These are phyloP conservation scores for Sternarchorhynchus goeldii DNA, from an alignment of 2,797 vertebrate species.

Conservation along the genomic window DNA sequence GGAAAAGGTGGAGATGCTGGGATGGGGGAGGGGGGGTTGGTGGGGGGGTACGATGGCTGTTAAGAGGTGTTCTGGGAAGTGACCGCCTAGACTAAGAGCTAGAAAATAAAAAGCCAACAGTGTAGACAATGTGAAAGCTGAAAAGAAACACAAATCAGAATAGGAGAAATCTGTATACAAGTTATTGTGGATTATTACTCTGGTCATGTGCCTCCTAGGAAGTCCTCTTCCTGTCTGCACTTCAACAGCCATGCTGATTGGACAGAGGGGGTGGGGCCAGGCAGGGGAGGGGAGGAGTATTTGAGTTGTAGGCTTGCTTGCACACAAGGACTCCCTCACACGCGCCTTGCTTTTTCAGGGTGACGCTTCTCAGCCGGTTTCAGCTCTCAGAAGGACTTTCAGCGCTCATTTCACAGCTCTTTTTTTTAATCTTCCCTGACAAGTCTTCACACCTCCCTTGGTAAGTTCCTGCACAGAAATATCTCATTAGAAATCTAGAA, in stretches of 20 bases:
- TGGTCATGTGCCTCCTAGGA: slow-evolving; percentile 41
- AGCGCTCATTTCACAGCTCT: slow-evolving; percentile 18
- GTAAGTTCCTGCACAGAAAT: slow-evolving; percentile 44
- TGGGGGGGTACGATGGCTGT: not conserved
- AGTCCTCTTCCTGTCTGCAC: slow-evolving; percentile 48
- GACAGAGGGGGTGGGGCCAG: slow-evolving; percentile 52
- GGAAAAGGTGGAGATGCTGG: slow-evolving; percentile 20
- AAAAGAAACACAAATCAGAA: not conserved
- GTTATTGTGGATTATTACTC: slow-evolving; percentile 5
- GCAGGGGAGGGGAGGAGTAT: slow-evolving; percentile 50
- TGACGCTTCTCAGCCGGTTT: slow-evolving; percentile 22
- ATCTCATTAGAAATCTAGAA: not conserved
- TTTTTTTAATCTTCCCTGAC: slow-evolving; percentile 5
- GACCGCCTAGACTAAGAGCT: not conserved
- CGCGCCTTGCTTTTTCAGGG: slow-evolving; percentile 20
- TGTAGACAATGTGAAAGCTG: too few species aligned
- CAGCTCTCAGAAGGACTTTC: slow-evolving; percentile 33
- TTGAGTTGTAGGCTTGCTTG: slow-evolving; percentile 47
- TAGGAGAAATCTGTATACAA: not conserved
- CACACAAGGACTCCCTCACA: slow-evolving; percentile 38
- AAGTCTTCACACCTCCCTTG: slow-evolving; percentile 15
- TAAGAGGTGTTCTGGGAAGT: slow-evolving; percentile 47
- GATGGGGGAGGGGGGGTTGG: not conserved
- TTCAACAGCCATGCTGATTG: slow-evolving; percentile 47
- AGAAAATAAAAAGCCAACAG: too few species aligned